These are phyloP conservation scores for Catostylus mosaicus DNA, from an alignment of 30 jellyfish, hydroid and myxozoan species.

Conservation along the genomic window DNA sequence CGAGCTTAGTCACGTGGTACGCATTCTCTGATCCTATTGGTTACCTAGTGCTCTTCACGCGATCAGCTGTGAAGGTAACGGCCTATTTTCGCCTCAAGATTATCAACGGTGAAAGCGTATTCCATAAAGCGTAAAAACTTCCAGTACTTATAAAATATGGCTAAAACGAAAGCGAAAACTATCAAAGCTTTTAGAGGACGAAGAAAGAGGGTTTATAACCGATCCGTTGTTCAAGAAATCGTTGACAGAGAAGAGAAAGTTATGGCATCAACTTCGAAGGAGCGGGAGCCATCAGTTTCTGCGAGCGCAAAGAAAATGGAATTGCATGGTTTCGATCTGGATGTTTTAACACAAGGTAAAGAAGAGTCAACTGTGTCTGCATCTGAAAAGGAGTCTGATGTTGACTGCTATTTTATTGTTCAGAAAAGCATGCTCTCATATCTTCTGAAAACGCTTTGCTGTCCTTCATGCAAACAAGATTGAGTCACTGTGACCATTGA, in stretches of 20 bases:
- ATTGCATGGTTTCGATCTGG: not conserved
- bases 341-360: not conserved
- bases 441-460: too few species aligned
- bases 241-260: too few species aligned
- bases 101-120: not conserved
- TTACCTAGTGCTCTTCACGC: not conserved
- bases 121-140: not conserved
- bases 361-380: not conserved
- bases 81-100: not conserved
- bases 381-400: not conserved
- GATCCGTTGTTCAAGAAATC: conserved; percentile 3
- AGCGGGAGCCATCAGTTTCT: too few species aligned
- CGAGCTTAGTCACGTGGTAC: not conserved
- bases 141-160: not conserved
- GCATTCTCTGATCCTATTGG: not conserved
- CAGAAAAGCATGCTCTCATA: not conserved
- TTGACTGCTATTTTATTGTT: not conserved
- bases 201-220: not conserved
- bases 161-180: too few species aligned
- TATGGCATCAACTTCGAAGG: too few species aligned
- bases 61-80: not conserved
- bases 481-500: not conserved
- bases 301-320: conserved; percentile 3
- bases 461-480: not conserved
- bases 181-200: too few species aligned